Conservation (phyloP, 1,140 invertebrate species). For the Drosophila yakuba region DNA sequence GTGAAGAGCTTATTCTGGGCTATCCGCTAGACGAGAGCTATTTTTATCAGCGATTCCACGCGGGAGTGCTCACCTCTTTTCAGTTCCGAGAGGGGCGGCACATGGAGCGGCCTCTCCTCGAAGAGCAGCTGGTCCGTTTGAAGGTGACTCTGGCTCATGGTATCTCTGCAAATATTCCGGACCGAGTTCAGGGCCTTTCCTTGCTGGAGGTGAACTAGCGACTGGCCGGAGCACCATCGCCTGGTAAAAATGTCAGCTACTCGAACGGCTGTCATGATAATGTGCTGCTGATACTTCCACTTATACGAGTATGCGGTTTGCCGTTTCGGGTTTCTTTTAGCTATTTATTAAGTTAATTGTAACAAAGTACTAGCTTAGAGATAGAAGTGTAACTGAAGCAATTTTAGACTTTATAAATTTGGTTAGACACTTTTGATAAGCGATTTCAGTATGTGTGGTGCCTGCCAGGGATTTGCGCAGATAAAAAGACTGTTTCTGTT, state of each 20-base stretch:
- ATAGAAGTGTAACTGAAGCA: no score
- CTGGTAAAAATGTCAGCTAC: not conserved
- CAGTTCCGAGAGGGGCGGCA: conserved; percentile 85
- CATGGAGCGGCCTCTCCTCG: conserved; percentile 84
- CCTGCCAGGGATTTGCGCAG: not conserved
- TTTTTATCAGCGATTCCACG: conserved; percentile 17
- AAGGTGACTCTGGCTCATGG: conserved; percentile 57
- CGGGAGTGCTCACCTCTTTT: conserved; percentile 83
- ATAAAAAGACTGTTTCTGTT: not conserved
- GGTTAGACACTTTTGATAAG: no score
- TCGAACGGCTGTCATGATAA: conserved; percentile 19
- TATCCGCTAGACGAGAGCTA: not conserved
- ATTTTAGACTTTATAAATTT: no score
- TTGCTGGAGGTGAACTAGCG: not conserved
- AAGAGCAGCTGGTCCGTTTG: conserved; percentile 79
- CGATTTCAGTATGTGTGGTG: no score
- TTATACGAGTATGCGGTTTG: not conserved
- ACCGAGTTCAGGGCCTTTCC: conserved; percentile 1
- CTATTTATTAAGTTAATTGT: no score
- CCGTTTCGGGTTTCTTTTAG: not conserved
- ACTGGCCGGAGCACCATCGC: conserved; percentile 2
- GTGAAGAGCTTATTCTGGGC: conserved; percentile 52
- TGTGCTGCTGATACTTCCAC: conserved; percentile 5
- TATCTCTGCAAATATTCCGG: conserved; percentile 24
- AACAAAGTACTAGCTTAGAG: no score